Evolutionary conservation across 2,888 invertebrate species (phyloP).

Genomic region (Netelia melanura): DNA sequence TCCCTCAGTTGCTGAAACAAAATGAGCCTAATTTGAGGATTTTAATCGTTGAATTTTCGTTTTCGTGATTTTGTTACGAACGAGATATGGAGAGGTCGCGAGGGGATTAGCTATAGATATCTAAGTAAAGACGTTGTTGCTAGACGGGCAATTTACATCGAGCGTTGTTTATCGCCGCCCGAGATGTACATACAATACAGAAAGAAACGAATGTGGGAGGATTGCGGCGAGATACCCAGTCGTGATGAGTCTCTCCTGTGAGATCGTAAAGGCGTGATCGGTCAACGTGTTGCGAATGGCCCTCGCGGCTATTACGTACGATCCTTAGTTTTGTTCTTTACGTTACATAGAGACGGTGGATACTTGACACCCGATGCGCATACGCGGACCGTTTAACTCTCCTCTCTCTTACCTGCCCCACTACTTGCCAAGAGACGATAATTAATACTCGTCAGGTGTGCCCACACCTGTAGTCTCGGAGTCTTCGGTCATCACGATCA

Average conservation of each 20-base stretch:
- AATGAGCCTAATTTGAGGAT: conserved; percentile 38
- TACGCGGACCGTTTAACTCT: neutral
- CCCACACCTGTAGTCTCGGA: conserved; percentile 48
- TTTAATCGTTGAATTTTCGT: neutral
- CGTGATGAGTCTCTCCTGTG: conserved; percentile 46
- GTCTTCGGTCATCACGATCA: conserved; percentile 55
- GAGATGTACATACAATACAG: neutral
- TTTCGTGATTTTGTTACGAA: too few relatives aligned
- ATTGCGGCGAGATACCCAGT: conserved; percentile 49
- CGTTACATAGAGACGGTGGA: conserved; percentile 6
- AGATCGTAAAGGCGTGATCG: conserved; percentile 66
- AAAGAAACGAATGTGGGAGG: conserved; percentile 7
- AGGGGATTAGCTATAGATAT: too few relatives aligned
- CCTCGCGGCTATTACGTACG: conserved; percentile 43
- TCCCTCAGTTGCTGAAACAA: conserved; percentile 89
- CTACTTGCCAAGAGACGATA: conserved; percentile 35
- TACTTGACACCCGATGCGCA: neutral
- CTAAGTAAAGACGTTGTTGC: neutral
- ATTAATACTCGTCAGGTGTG: conserved; percentile 66
- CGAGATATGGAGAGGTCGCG: too few relatives aligned
- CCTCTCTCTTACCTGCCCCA: neutral
- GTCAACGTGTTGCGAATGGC: conserved; percentile 62
- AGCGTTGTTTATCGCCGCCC: neutral
- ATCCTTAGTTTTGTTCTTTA: conserved; percentile 15
- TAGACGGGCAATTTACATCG: neutral